Evolutionary conservation across 2,888 invertebrate genomes (phyloP).

Genomic region (Camptogramma bilineatum): DNA sequence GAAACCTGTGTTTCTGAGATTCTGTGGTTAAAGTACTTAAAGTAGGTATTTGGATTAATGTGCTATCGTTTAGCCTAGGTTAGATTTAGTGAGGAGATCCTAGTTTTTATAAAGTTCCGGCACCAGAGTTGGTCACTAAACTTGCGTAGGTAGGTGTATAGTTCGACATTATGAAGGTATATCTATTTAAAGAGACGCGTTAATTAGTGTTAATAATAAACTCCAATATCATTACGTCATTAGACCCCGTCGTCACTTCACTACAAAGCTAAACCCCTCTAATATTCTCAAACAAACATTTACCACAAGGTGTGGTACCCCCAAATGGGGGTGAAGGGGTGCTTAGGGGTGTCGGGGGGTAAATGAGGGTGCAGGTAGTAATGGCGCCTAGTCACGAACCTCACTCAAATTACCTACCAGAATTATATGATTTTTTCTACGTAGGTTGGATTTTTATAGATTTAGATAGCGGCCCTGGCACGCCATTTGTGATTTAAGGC

Average conservation of each 20-base stretch:
- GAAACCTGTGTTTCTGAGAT: too few relatives aligned
- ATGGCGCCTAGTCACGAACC: constrained; percentile 78
- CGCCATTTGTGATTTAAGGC: constrained; percentile 53
- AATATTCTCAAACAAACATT: constrained; percentile 45
- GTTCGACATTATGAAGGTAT: too few relatives aligned
- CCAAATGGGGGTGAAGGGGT: constrained; percentile 57
- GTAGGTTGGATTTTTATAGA: constrained; percentile 44
- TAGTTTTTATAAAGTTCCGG: too few relatives aligned
- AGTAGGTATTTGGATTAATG: too few relatives aligned
- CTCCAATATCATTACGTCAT: not conserved
- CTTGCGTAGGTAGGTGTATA: not conserved
- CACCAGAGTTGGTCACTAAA: too few relatives aligned
- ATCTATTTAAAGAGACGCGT: not conserved
- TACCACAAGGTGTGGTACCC: constrained; percentile 55
- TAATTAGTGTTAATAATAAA: not conserved
- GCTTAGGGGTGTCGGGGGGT: constrained; percentile 46
- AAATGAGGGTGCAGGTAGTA: constrained; percentile 63
- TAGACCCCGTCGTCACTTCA: constrained; percentile 2
- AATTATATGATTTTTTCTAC: constrained; percentile 39
- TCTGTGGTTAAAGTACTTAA: too few relatives aligned
- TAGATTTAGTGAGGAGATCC: too few relatives aligned
- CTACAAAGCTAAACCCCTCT: constrained; percentile 23
- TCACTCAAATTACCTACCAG: constrained; percentile 60
- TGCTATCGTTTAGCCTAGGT: too few relatives aligned
- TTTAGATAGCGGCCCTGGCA: constrained; percentile 45